phyloP scores from a whole-genome alignment of 2,888 invertebrate species.

The Colletes collaris region DNA sequence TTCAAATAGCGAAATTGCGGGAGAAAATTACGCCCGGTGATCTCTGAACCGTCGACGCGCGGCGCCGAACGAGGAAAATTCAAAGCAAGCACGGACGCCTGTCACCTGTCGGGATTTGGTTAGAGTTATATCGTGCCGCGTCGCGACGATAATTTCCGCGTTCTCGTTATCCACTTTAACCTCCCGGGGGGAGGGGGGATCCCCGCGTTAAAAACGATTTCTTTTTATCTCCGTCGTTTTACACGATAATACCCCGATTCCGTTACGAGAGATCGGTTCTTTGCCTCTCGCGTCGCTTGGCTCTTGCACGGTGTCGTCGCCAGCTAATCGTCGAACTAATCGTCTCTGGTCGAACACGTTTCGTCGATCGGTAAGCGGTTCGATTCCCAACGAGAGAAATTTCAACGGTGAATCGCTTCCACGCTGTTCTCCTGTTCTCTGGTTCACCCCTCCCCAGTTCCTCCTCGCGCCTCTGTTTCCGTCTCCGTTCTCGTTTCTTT shows the following conservation, averaged over 20 bases:
- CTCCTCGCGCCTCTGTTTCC: neutral
- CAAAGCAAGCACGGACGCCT: neutral
- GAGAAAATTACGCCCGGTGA: constrained; percentile 37
- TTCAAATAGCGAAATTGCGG: constrained; percentile 46
- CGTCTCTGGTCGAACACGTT: too few species aligned
- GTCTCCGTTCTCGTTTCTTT: constrained; percentile 18
- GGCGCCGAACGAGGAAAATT: neutral
- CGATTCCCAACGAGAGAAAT: too few species aligned
- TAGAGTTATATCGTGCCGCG: neutral
- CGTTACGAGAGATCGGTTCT: neutral
- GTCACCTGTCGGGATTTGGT: constrained; percentile 17
- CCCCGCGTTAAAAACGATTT: neutral
- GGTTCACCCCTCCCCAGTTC: too few species aligned
- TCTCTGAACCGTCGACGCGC: neutral
- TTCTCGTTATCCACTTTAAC: neutral
- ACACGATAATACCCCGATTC: neutral
- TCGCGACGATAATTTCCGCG: neutral
- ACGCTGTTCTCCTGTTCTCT: neutral
- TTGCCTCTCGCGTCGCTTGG: neutral
- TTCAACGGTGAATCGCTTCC: neutral
- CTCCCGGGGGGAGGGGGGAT: too few species aligned
- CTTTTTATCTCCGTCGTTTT: neutral
- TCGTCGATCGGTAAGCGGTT: too few species aligned
- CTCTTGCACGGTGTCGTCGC: neutral
- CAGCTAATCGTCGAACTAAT: too few species aligned